A percentile compares a stretch with the other conserved stretches of the same genome.
phyloP scores from a whole-genome alignment of 2,113 vertebrate genomes.

The Isurus oxyrinchus region DNA sequence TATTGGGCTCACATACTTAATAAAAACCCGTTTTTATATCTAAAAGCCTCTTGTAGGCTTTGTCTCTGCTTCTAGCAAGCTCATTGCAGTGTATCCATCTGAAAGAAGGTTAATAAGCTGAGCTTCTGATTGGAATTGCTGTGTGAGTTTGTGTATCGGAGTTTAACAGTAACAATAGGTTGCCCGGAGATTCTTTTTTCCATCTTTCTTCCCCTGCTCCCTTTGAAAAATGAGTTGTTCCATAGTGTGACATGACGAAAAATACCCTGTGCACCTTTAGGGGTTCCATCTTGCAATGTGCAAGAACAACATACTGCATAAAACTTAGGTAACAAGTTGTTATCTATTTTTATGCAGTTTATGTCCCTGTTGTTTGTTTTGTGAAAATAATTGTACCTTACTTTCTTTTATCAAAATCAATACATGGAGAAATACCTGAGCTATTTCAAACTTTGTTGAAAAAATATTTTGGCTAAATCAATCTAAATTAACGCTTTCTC shows the following conservation, averaged over 20 bases:
- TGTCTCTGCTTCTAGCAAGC: neutral
- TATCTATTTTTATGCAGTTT: neutral
- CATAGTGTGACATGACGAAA: neutral
- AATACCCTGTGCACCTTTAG: neutral
- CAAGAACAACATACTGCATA: neutral
- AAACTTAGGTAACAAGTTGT: neutral
- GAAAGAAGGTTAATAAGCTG: neutral
- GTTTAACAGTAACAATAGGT: neutral
- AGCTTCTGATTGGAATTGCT: neutral
- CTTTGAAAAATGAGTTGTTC: neutral
- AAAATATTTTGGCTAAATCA: neutral
- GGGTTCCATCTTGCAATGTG: neutral
- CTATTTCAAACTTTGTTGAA: neutral
- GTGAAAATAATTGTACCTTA: neutral
- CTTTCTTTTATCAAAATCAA: neutral
- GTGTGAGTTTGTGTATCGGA: neutral
- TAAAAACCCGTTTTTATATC: neutral
- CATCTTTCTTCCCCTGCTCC: neutral
- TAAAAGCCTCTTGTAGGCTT: neutral
- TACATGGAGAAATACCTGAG: neutral
- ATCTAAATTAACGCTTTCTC: neutral
- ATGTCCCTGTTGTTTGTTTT: neutral
- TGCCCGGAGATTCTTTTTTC: neutral
- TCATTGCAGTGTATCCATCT: neutral
- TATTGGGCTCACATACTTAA: neutral